phyloP scores from a whole-genome alignment of 2,888 invertebrate species.

The Encarsia formosa region DNA sequence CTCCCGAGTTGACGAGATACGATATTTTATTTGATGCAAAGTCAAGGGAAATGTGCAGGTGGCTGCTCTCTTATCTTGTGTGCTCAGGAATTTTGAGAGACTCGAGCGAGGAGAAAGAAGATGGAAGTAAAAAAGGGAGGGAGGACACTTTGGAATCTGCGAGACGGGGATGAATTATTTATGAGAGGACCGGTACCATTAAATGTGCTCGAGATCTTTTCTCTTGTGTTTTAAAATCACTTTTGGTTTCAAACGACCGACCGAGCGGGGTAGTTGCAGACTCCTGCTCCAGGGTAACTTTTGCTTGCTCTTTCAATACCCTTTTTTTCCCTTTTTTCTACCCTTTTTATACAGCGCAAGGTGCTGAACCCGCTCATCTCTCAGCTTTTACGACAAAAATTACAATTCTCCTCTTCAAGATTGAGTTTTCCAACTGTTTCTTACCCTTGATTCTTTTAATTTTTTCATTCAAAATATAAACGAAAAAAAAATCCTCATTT shows the following conservation, averaged over 20 bases:
- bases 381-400: too few relatives aligned
- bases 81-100: conserved; percentile 39
- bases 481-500: too few relatives aligned
- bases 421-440: too few relatives aligned
- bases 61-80: conserved; percentile 39
- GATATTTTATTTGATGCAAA: conserved; percentile 45
- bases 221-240: conserved; percentile 22
- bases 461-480: too few relatives aligned
- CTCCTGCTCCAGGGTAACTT: too few relatives aligned
- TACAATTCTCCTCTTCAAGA: too few relatives aligned
- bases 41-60: conserved; percentile 24
- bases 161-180: conserved; percentile 37
- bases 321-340: too few relatives aligned
- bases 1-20: conserved; percentile 26
- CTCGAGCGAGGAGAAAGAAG: neutral
- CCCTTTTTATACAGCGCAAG: too few relatives aligned
- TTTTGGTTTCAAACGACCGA: conserved; percentile 14
- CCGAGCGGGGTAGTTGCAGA: too few relatives aligned
- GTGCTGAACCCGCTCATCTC: too few relatives aligned
- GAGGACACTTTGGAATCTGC: neutral
- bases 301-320: too few relatives aligned
- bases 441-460: too few relatives aligned
- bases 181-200: conserved; percentile 29
- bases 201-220: neutral
- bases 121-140: neutral